Conservation (phyloP, 2,797 vertebrate species). For the Hylomyscus alleni region DNA sequence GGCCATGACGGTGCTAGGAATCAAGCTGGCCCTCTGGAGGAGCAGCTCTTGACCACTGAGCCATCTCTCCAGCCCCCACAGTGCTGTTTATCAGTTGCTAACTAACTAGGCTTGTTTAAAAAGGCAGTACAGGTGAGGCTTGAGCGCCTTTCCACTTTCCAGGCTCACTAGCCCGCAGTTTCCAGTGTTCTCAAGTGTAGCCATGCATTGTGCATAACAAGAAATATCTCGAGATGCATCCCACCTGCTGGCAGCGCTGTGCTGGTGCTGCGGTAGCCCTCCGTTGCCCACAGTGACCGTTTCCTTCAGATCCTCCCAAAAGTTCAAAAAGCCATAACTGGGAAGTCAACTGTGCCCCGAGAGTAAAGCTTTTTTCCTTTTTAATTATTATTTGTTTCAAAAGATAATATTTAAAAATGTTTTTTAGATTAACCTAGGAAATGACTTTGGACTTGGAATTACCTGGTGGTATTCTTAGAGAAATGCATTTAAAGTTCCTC, state of each 20-base stretch:
- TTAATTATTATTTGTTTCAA: not conserved
- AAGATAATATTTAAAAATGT: conserved; percentile 50
- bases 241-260: not conserved
- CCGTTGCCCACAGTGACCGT: not conserved
- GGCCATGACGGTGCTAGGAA: not conserved
- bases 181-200: conserved; percentile 24
- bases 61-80: not conserved
- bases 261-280: not conserved
- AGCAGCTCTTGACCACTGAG: not conserved
- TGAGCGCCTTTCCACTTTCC: not conserved
- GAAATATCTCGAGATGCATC: not conserved
- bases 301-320: not conserved
- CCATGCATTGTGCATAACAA: not conserved
- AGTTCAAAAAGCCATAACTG: not conserved
- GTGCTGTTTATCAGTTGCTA: not conserved
- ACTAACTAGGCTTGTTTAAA: not conserved
- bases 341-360: not conserved
- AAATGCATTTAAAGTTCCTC: conserved; percentile 25
- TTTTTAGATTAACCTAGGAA: conserved; percentile 23
- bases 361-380: conserved; percentile 33
- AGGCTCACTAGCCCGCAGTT: not conserved
- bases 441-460: not conserved
- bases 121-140: not conserved
- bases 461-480: not conserved
- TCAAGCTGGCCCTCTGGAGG: not conserved